Evolutionary conservation across 2,797 vertebrate genomes (phyloP).

Genomic region (Eidolon dupreanum): DNA sequence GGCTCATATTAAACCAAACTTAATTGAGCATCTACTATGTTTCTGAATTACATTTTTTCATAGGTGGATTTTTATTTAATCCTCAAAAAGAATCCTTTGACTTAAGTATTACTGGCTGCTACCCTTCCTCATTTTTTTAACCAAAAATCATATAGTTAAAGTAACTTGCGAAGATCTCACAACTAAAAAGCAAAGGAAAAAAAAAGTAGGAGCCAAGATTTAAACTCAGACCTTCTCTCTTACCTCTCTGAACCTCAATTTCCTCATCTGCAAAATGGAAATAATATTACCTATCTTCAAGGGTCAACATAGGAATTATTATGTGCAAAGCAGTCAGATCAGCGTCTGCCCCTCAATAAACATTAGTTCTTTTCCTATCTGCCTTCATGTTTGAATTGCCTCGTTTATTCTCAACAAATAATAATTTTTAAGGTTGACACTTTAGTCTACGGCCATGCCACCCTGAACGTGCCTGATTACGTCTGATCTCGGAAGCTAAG

Average conservation of each 20-base stretch:
- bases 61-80: slow-evolving; percentile 21
- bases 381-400: neutral
- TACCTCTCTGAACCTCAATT: neutral
- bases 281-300: neutral
- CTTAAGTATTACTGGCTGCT: neutral
- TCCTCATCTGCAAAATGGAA: slow-evolving; percentile 6
- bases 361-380: neutral
- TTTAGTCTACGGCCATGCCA: no score
- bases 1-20: slow-evolving; percentile 8
- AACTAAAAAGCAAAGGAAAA: neutral
- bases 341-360: neutral
- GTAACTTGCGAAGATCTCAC: neutral
- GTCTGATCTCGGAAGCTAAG: no score
- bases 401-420: slow-evolving; percentile 31
- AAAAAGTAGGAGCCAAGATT: neutral
- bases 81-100: neutral
- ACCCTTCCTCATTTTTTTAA: neutral
- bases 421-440: neutral
- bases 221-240: neutral
- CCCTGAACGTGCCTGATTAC: no score
- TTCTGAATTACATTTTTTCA: slow-evolving; percentile 46
- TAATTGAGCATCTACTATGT: neutral
- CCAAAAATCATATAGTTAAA: neutral
- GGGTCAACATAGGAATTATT: neutral
- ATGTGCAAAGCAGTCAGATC: neutral